Conservation (phyloP, 2,888 invertebrate species). For the Amiota communis region DNA sequence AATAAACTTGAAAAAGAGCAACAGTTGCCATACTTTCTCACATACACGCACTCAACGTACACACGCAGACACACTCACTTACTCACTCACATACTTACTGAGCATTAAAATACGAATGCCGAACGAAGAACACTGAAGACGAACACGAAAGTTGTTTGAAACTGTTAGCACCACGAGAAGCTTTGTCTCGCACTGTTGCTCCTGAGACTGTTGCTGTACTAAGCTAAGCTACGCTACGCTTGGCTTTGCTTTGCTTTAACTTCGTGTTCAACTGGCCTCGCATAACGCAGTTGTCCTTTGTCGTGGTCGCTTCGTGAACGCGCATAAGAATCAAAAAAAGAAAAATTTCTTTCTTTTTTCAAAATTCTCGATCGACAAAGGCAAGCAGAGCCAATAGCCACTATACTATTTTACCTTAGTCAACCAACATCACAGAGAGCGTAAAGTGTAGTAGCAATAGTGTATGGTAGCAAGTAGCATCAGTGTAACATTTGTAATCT, state of each 20-base stretch:
- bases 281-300: conserved; percentile 68
- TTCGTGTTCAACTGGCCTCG: conserved; percentile 37
- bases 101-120: neutral
- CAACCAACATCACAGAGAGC: too few relatives aligned
- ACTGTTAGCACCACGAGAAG: neutral
- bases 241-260: too few relatives aligned
- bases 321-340: conserved; percentile 7
- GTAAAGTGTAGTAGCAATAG: too few relatives aligned
- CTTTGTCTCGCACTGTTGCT: neutral
- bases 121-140: neutral
- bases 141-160: neutral
- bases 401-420: too few relatives aligned
- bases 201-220: neutral
- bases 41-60: conserved; percentile 34
- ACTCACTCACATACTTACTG: neutral
- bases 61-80: conserved; percentile 13
- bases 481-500: too few relatives aligned
- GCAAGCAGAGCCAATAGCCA: too few relatives aligned
- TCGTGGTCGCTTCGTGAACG: conserved; percentile 55
- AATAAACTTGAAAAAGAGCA: conserved; percentile 69
- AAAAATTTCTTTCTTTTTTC: too few relatives aligned
- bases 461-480: too few relatives aligned
- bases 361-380: too few relatives aligned
- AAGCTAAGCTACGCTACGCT: too few relatives aligned
- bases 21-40: conserved; percentile 62